Percentiles rank a stretch among this genome's conserved stretches.
phyloP scores from a whole-genome alignment of 2,113 vertebrate genomes.

The Actenoides hombroni region DNA sequence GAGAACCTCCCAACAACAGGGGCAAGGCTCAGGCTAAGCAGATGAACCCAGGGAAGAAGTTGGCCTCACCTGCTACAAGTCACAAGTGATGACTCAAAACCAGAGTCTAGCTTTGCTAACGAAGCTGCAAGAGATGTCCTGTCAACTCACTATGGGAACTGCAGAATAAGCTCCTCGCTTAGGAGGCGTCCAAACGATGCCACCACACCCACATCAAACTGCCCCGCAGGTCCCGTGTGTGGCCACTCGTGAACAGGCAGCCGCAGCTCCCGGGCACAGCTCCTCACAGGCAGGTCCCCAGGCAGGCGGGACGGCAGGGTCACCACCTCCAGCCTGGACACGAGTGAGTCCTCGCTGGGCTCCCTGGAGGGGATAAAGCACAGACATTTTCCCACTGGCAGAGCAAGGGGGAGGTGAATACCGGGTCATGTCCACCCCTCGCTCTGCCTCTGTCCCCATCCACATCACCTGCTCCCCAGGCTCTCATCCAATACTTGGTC shows the following conservation, averaged over 20 bases:
- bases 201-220: constrained; percentile 91
- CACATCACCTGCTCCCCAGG: no score
- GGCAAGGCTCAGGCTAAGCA: background rate
- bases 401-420: background rate
- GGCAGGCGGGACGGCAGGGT: constrained; percentile 71
- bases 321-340: constrained; percentile 88
- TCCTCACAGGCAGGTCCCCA: constrained; percentile 78
- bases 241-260: constrained; percentile 88
- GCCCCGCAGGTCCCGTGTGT: constrained; percentile 55
- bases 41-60: background rate
- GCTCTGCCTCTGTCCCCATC: background rate
- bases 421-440: background rate
- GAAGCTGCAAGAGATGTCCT: accelerated
- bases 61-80: background rate
- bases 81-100: background rate
- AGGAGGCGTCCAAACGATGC: constrained; percentile 93
- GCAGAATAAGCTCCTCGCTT: constrained; percentile 85
- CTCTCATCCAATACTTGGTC: accelerated
- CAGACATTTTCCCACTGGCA: background rate
- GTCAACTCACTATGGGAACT: constrained; percentile 82
- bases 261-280: constrained; percentile 77
- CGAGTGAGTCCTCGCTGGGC: constrained; percentile 47
- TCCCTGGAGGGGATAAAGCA: constrained; percentile 43
- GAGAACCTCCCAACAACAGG: background rate
- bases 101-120: accelerated